These are phyloP conservation scores for Vireo altiloquus DNA, from an alignment of 2,113 vertebrate genomes.

Conservation along the genomic window DNA sequence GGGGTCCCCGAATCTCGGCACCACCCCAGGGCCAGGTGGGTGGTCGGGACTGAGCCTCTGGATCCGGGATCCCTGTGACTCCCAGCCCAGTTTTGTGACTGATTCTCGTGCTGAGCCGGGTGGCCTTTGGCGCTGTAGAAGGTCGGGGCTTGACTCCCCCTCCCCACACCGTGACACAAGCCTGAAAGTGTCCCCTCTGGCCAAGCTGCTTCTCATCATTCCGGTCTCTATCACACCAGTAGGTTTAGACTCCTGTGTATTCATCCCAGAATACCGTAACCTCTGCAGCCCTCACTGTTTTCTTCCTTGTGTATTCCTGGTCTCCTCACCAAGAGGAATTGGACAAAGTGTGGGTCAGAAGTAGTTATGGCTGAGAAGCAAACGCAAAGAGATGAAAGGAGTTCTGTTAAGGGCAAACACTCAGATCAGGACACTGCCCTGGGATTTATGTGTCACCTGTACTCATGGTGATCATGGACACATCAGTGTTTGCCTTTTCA, in stretches of 20 bases:
- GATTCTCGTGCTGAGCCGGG: neutral
- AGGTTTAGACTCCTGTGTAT: rapidly evolving
- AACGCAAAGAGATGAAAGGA: neutral
- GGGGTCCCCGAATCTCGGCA: no score
- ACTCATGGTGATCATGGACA: neutral
- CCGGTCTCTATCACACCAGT: rapidly evolving
- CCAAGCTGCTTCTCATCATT: rapidly evolving
- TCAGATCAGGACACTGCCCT: neutral
- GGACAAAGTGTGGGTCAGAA: neutral
- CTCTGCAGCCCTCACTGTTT: neutral
- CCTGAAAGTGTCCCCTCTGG: no score
- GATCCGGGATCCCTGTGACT: rapidly evolving
- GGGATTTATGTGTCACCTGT: neutral
- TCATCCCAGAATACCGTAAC: rapidly evolving
- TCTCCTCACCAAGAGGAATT: neutral
- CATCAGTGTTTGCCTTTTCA: neutral
- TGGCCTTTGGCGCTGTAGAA: neutral
- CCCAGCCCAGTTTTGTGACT: rapidly evolving
- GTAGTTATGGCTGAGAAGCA: neutral
- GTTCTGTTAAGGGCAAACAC: neutral
- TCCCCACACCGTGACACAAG: neutral
- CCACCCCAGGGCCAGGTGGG: neutral
- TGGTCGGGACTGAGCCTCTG: neutral
- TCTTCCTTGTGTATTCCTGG: neutral
- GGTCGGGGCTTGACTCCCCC: neutral